A percentile compares a stretch with the other conserved stretches of the same genome.
Evolutionary conservation across 2,797 vertebrate genomes (phyloP).

Genomic region (Hoplostethus atlanticus): DNA sequence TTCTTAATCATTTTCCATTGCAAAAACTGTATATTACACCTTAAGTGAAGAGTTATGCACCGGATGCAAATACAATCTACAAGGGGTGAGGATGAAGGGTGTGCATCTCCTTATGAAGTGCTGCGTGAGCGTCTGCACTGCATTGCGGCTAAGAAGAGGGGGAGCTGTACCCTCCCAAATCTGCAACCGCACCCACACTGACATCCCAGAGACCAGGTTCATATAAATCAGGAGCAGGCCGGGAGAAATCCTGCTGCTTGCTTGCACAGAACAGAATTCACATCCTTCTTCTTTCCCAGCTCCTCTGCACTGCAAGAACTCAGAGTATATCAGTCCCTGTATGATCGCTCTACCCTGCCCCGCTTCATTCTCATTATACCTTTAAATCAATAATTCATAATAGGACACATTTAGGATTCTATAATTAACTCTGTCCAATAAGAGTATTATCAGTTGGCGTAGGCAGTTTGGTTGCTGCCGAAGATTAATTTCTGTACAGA

Average conservation of each 20-base stretch:
- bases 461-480: neutral
- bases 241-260: neutral
- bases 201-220: constrained; percentile 36
- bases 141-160: constrained; percentile 74
- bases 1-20: constrained; percentile 24
- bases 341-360: neutral
- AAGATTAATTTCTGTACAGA: neutral
- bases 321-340: constrained; percentile 13
- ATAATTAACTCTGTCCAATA: too few species aligned
- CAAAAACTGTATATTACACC: neutral
- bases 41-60: constrained; percentile 6
- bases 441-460: neutral
- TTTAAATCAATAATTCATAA: neutral
- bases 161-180: constrained; percentile 56
- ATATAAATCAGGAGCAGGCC: constrained; percentile 67
- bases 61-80: neutral
- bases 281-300: neutral
- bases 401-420: neutral
- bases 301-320: constrained; percentile 7
- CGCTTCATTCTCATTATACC: neutral
- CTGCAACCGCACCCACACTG: constrained; percentile 47
- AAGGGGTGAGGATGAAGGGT: constrained; percentile 36
- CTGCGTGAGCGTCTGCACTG: constrained; percentile 66
- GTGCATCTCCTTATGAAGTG: constrained; percentile 18
- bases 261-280: constrained; percentile 2